A percentile compares a stretch with the other conserved stretches of the same genome.
These are phyloP conservation scores for Pogoniulus pusillus DNA, from an alignment of 2,797 vertebrate species.

Conservation along the genomic window DNA sequence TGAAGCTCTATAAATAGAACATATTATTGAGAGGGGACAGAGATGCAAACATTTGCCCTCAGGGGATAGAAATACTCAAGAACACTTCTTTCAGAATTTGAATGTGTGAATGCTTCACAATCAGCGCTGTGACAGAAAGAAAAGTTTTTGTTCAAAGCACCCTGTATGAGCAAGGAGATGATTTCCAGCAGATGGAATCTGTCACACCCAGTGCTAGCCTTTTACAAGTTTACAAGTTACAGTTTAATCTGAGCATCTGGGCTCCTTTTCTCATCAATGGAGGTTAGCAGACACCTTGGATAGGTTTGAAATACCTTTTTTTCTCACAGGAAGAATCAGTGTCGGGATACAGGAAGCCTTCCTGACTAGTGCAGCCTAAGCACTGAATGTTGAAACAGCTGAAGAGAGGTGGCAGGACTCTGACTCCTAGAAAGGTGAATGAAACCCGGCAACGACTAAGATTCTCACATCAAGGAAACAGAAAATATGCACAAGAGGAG, in stretches of 20 bases:
- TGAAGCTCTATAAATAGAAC: constrained; percentile 56
- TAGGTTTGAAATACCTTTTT: not conserved
- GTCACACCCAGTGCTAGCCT: not conserved
- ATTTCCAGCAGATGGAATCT: not conserved
- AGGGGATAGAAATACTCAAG: not conserved
- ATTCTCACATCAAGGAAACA: not conserved
- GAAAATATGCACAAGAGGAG: not conserved
- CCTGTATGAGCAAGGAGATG: not conserved
- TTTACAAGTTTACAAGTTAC: not conserved
- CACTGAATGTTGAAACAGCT: not conserved
- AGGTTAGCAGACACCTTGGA: not conserved
- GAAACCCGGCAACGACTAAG: not conserved
- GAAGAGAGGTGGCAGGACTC: not conserved
- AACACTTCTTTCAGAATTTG: not conserved
- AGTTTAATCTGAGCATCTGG: not conserved
- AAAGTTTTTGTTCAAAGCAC: not conserved
- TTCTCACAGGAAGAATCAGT: not conserved
- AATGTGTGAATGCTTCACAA: not conserved
- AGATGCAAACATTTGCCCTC: not conserved
- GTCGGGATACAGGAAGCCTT: not conserved
- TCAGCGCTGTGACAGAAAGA: not conserved
- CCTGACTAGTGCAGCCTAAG: not conserved
- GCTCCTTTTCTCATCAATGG: not conserved
- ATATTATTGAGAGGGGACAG: not conserved
- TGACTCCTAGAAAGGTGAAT: not conserved